These are phyloP conservation scores for Theonella swinhoei DNA, from an alignment of 37 sponge, comb jelly and placozoan species.

Conservation along the genomic window DNA sequence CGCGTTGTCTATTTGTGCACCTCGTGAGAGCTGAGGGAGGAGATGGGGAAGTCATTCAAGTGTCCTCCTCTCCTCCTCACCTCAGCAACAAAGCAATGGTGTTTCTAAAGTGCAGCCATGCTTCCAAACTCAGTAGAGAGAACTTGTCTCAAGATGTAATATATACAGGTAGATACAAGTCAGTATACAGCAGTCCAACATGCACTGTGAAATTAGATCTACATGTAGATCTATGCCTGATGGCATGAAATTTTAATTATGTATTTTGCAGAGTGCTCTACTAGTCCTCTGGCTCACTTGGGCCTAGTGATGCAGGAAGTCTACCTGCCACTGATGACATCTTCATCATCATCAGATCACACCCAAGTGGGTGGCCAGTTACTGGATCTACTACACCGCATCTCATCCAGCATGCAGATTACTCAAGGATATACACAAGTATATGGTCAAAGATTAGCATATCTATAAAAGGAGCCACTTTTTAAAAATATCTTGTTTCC, in stretches of 20 bases:
- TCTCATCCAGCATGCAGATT: constrained; percentile 64
- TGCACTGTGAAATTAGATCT: too few relatives aligned
- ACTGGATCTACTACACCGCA: constrained; percentile 80
- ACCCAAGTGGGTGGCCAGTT: constrained; percentile 53
- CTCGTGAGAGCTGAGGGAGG: background rate
- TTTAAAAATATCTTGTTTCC: too few relatives aligned
- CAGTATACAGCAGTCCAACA: too few relatives aligned
- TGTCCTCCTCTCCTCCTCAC: constrained; percentile 31
- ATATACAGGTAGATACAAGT: constrained; percentile 29
- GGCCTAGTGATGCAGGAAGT: constrained; percentile 68
- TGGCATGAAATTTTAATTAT: too few relatives aligned
- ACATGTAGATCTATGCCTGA: too few relatives aligned
- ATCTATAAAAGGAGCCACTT: background rate
- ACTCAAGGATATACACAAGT: constrained; percentile 56
- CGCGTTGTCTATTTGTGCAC: constrained; percentile 61
- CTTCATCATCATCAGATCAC: background rate
- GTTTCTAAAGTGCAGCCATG: constrained; percentile 87
- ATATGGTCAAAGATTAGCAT: constrained; percentile 17
- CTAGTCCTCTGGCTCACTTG: constrained; percentile 47
- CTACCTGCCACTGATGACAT: constrained; percentile 67
- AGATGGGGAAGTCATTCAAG: constrained; percentile 17
- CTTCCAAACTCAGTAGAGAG: constrained; percentile 83
- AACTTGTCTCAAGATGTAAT: constrained; percentile 73
- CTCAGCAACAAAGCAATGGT: constrained; percentile 67
- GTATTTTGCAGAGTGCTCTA: constrained; percentile 37